Base-by-base conservation (phyloP, 2,113 vertebrate genomes). In the Craseonycteris thonglongyai region DNA sequence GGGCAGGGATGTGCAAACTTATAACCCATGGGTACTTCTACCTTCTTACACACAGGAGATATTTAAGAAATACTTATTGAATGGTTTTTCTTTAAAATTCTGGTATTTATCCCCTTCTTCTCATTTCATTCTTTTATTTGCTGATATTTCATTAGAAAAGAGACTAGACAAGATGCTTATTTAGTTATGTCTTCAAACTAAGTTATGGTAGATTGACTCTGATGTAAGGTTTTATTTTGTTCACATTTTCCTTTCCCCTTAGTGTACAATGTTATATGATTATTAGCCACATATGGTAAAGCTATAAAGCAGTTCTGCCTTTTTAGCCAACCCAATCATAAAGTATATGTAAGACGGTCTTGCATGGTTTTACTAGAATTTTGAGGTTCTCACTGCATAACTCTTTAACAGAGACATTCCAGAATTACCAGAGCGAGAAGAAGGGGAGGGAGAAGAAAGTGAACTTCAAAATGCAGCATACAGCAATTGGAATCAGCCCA, bases 391-490 rank as follows among this genome's bases (percentile, higher is more conserved):
- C 49, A 81, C 0, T 63, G n/a, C 95, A 0, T 90, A 79, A 33
- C 4, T 96, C 7, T 97, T 97, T 94, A 95, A 90, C 88, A 99
- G 98, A 96, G 98, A 98, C 87, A 97, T 99, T 69, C 98, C 99
- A 49, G 99, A 98, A 95, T 98, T 99, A 88, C 99, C 99, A 22
- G 99, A 99, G 97, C 98, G 99, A 58, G 99, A 99, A 98, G 99
- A 99, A 61, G 99, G 99, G 21, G 99, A 99, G 80, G 99, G 99
- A 96, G 99, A 99, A 97, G 99, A 99, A 97, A 99, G 99, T 61
- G 99, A 99, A 82, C 97, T 99, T 94, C 98, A 99, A 88, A 98
- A 98, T 93, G 97, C 98, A 66, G 96, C 98, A 19, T 99, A 99
- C 80, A 99, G 97, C 98, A 99, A 98, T 94, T 99, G 99, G 99